phyloP scores from a whole-genome alignment of 2,797 vertebrate species.

The Brotula barbata region DNA sequence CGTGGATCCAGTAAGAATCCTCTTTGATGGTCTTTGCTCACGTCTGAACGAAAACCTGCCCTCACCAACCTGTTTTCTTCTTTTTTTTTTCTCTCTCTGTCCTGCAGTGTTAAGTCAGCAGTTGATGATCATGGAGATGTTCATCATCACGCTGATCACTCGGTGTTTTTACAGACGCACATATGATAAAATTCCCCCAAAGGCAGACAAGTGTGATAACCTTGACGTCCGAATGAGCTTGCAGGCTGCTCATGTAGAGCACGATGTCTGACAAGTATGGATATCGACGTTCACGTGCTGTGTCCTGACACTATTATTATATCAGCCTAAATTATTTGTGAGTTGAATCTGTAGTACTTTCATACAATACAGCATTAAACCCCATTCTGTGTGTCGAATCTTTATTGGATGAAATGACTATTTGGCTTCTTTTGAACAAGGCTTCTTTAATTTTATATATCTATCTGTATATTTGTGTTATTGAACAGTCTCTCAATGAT shows the following conservation, averaged over 20 bases:
- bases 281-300: no score
- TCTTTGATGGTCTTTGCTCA: neutral
- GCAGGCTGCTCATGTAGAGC: conserved; percentile 51
- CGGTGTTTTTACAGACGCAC: conserved; percentile 79
- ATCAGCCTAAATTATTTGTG: no score
- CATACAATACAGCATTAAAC: neutral
- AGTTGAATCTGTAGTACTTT: neutral
- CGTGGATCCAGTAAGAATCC: conserved; percentile 84
- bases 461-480: no score
- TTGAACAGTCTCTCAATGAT: no score
- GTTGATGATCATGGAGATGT: conserved; percentile 89
- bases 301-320: no score
- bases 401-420: neutral
- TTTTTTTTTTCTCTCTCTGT: conserved; percentile 7
- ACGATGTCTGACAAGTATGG: conserved; percentile 55
- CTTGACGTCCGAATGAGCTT: conserved; percentile 39
- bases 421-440: neutral
- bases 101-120: conserved; percentile 84
- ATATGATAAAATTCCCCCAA: conserved; percentile 69
- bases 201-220: conserved; percentile 55
- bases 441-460: no score
- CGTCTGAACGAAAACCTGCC: neutral
- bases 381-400: neutral
- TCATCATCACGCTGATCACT: conserved; percentile 83
- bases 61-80: neutral